Base-by-base conservation (phyloP, 2,113 vertebrate species). In the Thymallus thymallus region DNA sequence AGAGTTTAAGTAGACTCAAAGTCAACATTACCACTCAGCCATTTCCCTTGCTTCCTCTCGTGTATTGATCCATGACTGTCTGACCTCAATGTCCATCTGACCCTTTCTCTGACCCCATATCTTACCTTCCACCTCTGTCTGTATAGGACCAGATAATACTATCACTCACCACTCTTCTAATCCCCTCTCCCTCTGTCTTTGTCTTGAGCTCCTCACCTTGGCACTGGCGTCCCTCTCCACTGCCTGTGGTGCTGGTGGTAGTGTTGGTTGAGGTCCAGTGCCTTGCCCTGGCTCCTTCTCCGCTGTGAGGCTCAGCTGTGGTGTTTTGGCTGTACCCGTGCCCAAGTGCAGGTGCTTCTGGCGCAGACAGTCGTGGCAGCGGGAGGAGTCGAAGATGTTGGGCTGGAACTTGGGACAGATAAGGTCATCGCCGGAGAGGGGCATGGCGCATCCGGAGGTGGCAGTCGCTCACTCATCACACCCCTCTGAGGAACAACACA, bases 291-390 rank as follows among this genome's bases (percentile, higher is more conserved):
- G 35, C 7, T 9, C 30, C 5, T 62, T 4, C 29, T 30, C 69
- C 26, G 41, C 71, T 20, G 74, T 12, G n/a, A 77, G 3, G 72
- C 79, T 86, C 69, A 69, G 68, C 26, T 76, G 76, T 0, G 76
- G 73, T 0, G 29, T 29, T 64, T 63, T 69, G 14, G 48, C 74
- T 35, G 58, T 46, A 71, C 78, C 79, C 0, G 73, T 12, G 56
- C 91, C 58, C 2, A 85, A 41, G 69, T 94, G 94, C 79, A 91
- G 92, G 80, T 86, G 91, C 71, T 87, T 88, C 0, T 92, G 91
- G 75, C 87, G 90, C 71, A 94, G 91, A 81, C 95, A 96, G 80
- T 94, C 93, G 66, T 93, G 94, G 90, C 94, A 95, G 83, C 92
- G 88, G 83, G 90, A 92, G 85, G 93, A 93, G 86, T 95, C 91